Percentiles rank a stretch among this genome's conserved stretches.
These are phyloP conservation scores for Argya squamiceps DNA, from an alignment of 2,797 vertebrate species.

Conservation along the genomic window DNA sequence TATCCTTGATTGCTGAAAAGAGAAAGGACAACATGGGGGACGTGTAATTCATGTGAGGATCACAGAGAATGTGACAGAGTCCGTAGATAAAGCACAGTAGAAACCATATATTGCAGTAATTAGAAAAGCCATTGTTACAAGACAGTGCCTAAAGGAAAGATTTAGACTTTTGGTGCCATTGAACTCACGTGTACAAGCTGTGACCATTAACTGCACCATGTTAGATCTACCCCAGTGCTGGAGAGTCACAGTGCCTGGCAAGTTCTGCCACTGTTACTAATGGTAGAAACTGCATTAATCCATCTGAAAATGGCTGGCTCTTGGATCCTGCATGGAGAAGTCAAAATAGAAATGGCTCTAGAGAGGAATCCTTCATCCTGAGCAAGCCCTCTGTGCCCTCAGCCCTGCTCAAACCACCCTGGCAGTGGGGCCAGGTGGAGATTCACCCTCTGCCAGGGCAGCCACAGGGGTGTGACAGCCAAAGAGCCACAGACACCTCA, in stretches of 20 bases:
- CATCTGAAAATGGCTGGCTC: accelerated
- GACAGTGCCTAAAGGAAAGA: neutral
- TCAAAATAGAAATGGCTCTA: neutral
- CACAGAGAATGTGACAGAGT: neutral
- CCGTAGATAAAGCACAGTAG: neutral
- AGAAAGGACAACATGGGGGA: neutral
- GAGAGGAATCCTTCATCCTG: neutral
- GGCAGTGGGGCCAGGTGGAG: neutral
- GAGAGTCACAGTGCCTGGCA: neutral
- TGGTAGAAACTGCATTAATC: neutral
- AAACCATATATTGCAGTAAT: neutral
- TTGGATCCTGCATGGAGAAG: neutral
- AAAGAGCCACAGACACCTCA: neutral
- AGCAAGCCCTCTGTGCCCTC: neutral
- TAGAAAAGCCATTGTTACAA: neutral
- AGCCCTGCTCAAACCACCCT: neutral
- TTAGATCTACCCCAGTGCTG: neutral
- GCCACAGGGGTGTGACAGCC: neutral
- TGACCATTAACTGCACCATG: neutral
- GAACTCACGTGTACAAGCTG: neutral
- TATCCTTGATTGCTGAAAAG: neutral
- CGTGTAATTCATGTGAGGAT: neutral
- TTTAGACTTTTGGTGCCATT: neutral
- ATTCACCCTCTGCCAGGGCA: neutral
- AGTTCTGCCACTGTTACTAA: neutral